Evolutionary conservation across 1,140 invertebrate species (phyloP), one percentile per base, ranked within the genome.

Genomic region (Cepaea nemoralis): DNA sequence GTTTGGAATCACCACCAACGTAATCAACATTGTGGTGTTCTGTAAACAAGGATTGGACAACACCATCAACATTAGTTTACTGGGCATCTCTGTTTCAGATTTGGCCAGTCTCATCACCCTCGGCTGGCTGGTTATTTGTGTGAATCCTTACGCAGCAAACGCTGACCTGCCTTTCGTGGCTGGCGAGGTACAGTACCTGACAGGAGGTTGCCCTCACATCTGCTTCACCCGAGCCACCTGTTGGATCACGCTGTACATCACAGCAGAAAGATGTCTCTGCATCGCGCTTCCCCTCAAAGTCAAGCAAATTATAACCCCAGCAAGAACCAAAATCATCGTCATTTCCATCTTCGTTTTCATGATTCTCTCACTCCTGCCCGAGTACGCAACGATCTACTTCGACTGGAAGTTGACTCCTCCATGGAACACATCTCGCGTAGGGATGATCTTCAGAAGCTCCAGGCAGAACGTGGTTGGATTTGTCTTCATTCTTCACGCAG

Each of bases 271-370:
- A 22, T 75, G 33, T 37, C 42, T 75, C n/a, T 75, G 71, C 27
- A 75, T 75, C 27, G 39, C 71, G 22, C 10, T 75, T 3, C 71
- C 71, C 24, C 39, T 75, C 35, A 75, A 40, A 48, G 71, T 75
- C 39, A 75, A 75, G 31, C n/a, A n/a, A n/a, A 35, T 70, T 3
- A 10, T 70, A 2, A 22, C 67, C 3, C 67, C 27, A 5, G 33
- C n/a, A 48, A 22, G 39, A 42, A 75, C 71, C 35, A 48, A 16
- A 14, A 5, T 27, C 22, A n/a, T 75, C 16, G 71, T 75, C n/a
- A 8, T 40, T 48, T 35, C 5, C 8, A 75, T 75, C 27, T 75
- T 42, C 27, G 16, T 48, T 75, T 19, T 75, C 5, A 27, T 75
- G 22, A 75, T 75, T 3, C 19, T 48, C 5, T 27, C 37, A 5